These are phyloP conservation scores for Zootoca vivipara DNA, from an alignment of 2,113 vertebrate genomes.

Conservation along the genomic window DNA sequence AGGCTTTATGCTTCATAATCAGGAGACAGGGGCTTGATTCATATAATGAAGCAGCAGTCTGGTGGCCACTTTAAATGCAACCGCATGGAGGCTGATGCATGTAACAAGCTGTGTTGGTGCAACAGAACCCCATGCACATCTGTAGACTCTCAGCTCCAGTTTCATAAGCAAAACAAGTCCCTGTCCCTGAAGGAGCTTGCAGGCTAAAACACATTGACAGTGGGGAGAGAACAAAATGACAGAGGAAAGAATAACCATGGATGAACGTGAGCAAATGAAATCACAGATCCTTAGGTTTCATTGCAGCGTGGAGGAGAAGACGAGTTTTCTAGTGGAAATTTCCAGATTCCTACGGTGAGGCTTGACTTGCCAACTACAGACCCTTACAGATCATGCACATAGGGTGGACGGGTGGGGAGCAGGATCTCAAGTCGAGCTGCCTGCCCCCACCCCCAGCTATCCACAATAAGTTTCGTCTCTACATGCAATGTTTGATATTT, in stretches of 20 bases:
- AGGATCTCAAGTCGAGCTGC: not conserved
- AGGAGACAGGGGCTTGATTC: not conserved
- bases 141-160: not conserved
- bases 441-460: no score
- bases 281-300: not conserved
- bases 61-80: not conserved
- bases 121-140: not conserved
- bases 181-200: not conserved
- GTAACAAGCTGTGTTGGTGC: not conserved
- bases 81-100: not conserved
- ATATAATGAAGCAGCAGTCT: not conserved
- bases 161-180: not conserved
- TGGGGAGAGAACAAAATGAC: not conserved
- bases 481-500: not conserved
- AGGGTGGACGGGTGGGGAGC: not conserved
- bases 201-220: not conserved
- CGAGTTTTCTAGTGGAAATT: not conserved
- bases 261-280: no score
- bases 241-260: not conserved
- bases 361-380: not conserved
- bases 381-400: not conserved
- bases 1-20: slow-evolving; percentile 60
- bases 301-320: not conserved
- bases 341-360: not conserved
- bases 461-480: not conserved